Percentiles rank a stretch among this genome's conserved stretches.
Evolutionary conservation across 2,888 invertebrate species (phyloP).

Genomic region (Platypus cylindrus): DNA sequence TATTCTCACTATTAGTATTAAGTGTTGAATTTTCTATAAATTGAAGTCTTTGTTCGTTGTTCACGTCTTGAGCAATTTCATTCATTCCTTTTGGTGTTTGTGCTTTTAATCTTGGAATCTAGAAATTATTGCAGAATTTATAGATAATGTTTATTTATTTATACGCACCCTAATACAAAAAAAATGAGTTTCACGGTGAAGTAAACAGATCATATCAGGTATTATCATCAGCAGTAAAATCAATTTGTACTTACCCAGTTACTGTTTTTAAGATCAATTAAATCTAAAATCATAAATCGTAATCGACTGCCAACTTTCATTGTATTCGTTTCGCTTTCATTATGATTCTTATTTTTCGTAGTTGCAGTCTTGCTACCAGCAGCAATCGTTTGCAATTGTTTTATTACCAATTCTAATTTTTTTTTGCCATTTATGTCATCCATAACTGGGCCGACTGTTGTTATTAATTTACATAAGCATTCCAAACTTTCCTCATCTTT

Average conservation of each 20-base stretch:
- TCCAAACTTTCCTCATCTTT: constrained; percentile 84
- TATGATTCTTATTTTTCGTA: too few species aligned
- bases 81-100: constrained; percentile 95
- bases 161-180: too few species aligned
- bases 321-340: constrained; percentile 44
- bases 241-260: constrained; percentile 63
- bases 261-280: constrained; percentile 71
- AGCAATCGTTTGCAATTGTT: constrained; percentile 46
- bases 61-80: constrained; percentile 82
- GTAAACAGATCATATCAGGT: too few species aligned
- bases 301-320: constrained; percentile 43
- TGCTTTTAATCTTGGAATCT: too few species aligned
- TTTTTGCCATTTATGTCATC: too few species aligned
- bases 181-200: too few species aligned
- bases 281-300: constrained; percentile 49
- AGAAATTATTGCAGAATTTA: too few species aligned
- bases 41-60: constrained; percentile 71
- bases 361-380: constrained; percentile 58
- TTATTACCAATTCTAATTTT: constrained; percentile 52
- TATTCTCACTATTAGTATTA: constrained; percentile 31
- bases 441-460: constrained; percentile 88
- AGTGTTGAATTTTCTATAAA: constrained; percentile 55
- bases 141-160: too few species aligned
- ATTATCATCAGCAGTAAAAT: too few species aligned
- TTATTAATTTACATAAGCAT: constrained; percentile 81